phyloP scores from a whole-genome alignment of 2,888 invertebrate genomes.

The Calliphora vomitoria region DNA sequence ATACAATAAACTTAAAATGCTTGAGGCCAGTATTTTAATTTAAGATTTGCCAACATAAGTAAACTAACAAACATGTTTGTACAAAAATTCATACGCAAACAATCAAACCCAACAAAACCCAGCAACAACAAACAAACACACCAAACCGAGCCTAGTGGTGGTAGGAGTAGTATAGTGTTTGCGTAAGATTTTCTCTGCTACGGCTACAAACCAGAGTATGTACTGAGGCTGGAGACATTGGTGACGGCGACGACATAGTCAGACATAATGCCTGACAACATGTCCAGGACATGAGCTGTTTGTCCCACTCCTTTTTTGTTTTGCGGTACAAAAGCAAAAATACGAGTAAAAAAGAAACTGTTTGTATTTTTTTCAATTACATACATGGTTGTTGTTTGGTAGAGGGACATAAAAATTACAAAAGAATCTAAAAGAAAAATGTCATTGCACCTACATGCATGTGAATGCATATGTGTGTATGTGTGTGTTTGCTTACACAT shows the following conservation, averaged over 20 bases:
- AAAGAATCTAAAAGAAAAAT: constrained; percentile 60
- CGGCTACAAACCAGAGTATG: neutral
- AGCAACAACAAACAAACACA: constrained; percentile 28
- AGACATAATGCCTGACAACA: constrained; percentile 63
- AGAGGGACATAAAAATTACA: constrained; percentile 50
- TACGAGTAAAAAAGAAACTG: constrained; percentile 30
- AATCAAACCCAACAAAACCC: constrained; percentile 49
- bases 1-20: constrained; percentile 67
- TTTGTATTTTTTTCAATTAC: constrained; percentile 62
- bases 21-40: constrained; percentile 74
- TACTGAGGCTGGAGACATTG: constrained; percentile 32
- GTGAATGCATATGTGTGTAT: neutral
- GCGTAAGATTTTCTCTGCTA: constrained; percentile 54
- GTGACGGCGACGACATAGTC: constrained; percentile 46
- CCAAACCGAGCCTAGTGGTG: constrained; percentile 32
- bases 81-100: constrained; percentile 71
- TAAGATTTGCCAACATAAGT: constrained; percentile 69
- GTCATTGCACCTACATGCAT: constrained; percentile 70
- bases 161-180: constrained; percentile 44
- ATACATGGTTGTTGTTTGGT: constrained; percentile 55
- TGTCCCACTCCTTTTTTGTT: neutral
- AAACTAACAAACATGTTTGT: constrained; percentile 70
- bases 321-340: constrained; percentile 30
- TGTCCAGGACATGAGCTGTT: constrained; percentile 61
- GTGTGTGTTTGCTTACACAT: neutral